These are phyloP conservation scores for Gymnoscelis rufifasciata DNA, from an alignment of 2,888 invertebrate species.

Conservation along the genomic window DNA sequence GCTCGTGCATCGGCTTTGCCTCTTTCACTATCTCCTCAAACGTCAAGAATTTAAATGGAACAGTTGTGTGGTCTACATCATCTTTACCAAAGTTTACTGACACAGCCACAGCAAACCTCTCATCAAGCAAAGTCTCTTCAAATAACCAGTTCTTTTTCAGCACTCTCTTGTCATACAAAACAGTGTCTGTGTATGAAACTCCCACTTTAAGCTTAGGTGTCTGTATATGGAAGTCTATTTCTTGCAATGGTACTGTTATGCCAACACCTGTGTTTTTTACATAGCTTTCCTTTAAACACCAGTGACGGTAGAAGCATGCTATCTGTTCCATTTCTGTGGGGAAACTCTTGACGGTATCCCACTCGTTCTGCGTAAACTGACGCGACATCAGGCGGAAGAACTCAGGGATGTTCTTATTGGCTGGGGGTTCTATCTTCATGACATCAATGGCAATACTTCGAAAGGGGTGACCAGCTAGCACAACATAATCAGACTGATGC, in stretches of 20 bases:
- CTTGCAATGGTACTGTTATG: slow-evolving; percentile 85
- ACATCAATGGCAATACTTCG: slow-evolving; percentile 88
- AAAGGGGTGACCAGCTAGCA: slow-evolving; percentile 84
- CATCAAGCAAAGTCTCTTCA: slow-evolving; percentile 89
- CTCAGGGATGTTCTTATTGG: slow-evolving; percentile 84
- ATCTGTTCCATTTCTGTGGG: slow-evolving; percentile 82
- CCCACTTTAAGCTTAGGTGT: slow-evolving; percentile 69
- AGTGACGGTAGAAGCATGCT: slow-evolving; percentile 90
- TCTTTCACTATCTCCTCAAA: slow-evolving; percentile 81
- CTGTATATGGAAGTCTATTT: slow-evolving; percentile 86
- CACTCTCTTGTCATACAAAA: slow-evolving; percentile 80
- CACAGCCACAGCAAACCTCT: slow-evolving; percentile 88
- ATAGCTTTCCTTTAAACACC: slow-evolving; percentile 97
- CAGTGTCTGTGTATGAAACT: slow-evolving; percentile 80
- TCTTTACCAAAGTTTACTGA: slow-evolving; percentile 66
- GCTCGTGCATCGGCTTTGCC: slow-evolving; percentile 57
- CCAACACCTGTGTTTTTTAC: slow-evolving; percentile 95
- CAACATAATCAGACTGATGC: slow-evolving; percentile 92
- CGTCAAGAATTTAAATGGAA: slow-evolving; percentile 74
- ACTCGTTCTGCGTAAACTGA: slow-evolving; percentile 89
- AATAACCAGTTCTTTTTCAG: slow-evolving; percentile 84
- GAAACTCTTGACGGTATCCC: slow-evolving; percentile 83
- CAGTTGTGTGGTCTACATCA: slow-evolving; percentile 31
- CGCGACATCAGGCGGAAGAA: slow-evolving; percentile 94
- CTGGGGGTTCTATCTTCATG: slow-evolving; percentile 90